Percentiles rank a stretch among this genome's conserved stretches.
phyloP scores from a whole-genome alignment of 2,888 invertebrate genomes.

The Cremastinae sp. region DNA sequence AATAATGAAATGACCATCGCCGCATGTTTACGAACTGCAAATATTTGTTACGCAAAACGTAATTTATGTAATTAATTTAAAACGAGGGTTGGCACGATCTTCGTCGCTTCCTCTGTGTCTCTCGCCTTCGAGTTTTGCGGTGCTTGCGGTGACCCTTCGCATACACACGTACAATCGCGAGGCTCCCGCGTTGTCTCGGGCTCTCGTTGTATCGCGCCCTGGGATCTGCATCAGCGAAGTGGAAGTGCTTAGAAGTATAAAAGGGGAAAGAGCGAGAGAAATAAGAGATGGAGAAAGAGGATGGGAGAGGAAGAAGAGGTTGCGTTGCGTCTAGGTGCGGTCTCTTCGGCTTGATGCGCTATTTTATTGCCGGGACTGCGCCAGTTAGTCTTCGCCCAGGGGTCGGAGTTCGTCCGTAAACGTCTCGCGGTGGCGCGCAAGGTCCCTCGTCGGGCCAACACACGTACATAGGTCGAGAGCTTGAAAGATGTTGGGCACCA shows the following conservation, averaged over 20 bases:
- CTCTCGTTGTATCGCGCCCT: constrained; percentile 10
- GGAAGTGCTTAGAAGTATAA: constrained; percentile 18
- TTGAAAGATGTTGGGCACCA: constrained; percentile 56
- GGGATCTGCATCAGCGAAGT: constrained; percentile 18
- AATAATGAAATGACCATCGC: constrained; percentile 15
- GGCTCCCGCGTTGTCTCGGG: constrained; percentile 4
- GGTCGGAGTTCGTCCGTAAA: constrained; percentile 74
- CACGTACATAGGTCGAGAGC: constrained; percentile 66
- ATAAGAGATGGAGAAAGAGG: constrained; percentile 14
- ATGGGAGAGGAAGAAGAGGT: constrained; percentile 31
- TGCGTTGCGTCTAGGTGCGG: constrained; percentile 59
- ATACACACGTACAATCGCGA: too few species aligned
- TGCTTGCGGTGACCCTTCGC: not conserved
- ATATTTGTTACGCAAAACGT: constrained; percentile 10
- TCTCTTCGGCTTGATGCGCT: constrained; percentile 70
- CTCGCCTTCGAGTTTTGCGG: not conserved
- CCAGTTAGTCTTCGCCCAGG: constrained; percentile 74
- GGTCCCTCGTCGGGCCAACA: constrained; percentile 63
- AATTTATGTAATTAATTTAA: too few species aligned
- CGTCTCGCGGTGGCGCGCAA: constrained; percentile 70
- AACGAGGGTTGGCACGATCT: too few species aligned
- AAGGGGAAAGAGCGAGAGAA: constrained; percentile 9
- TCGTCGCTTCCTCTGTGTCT: not conserved
- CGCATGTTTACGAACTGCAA: constrained; percentile 31
- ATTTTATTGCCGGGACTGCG: constrained; percentile 72